These are phyloP conservation scores for Beris chalybata DNA, from an alignment of 2,888 invertebrate genomes.

Conservation along the genomic window DNA sequence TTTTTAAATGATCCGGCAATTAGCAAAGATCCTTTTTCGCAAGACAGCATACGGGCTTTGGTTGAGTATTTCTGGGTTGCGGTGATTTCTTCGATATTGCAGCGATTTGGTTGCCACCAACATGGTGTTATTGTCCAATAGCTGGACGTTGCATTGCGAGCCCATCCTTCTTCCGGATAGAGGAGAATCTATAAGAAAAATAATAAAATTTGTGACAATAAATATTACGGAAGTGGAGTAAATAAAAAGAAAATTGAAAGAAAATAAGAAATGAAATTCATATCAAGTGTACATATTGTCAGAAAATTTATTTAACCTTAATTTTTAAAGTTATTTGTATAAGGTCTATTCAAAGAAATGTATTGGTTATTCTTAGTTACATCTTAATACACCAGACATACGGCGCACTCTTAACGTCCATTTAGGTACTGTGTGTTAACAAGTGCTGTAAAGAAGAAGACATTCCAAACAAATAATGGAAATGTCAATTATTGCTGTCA, in stretches of 20 bases:
- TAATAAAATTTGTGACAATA: not conserved
- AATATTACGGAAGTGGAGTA: not conserved
- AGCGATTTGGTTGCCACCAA: constrained; percentile 83
- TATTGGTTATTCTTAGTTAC: no score
- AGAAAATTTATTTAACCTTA: no score
- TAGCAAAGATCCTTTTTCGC: constrained; percentile 76
- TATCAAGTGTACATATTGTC: no score
- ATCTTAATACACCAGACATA: no score
- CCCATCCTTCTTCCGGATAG: constrained; percentile 89
- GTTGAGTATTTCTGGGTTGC: constrained; percentile 65
- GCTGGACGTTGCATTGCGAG: constrained; percentile 80
- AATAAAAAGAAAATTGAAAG: no score
- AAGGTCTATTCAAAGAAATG: no score
- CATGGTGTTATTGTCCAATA: constrained; percentile 85
- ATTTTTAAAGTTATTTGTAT: no score
- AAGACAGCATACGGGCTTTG: constrained; percentile 77
- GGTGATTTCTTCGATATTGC: constrained; percentile 82
- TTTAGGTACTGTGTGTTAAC: no score
- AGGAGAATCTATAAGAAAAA: constrained; percentile 67
- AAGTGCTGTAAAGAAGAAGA: no score
- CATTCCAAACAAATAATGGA: no score
- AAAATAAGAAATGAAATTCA: not conserved
- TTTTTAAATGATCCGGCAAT: constrained; percentile 79
- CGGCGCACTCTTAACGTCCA: no score
- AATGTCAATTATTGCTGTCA: no score